Base-by-base conservation (phyloP, 2,888 invertebrate genomes). In the Chaitophorus viminalis region DNA sequence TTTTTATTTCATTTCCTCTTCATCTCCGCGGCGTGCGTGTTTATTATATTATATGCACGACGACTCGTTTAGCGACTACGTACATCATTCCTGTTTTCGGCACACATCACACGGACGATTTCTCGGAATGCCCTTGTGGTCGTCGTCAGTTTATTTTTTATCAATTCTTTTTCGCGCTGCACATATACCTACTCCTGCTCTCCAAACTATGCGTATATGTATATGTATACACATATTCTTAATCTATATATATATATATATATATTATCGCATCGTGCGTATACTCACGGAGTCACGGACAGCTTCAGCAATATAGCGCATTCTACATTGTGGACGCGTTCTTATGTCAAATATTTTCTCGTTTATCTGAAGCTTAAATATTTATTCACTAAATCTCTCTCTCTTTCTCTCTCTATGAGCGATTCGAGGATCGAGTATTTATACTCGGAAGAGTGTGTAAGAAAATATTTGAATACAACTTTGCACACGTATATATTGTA, bases 41-140 rank as follows among this genome's bases (percentile, higher is more conserved):
- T n/a, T n/a, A n/a, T n/a, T n/a, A n/a, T n/a, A n/a, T 5, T 29
- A 29, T 52, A 29, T 46, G 8, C 75, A 8, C 39, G 0, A 33
- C 75, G 72, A 87, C 87, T 65, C 81, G 87, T 87, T 87, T 87
- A 74, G 87, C 65, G 87, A 87, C 87, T 87, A 75, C 87, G 87
- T 81, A 81, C 65, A 81, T 87, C 79, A 87, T 87, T 87, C 87
- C 87, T 87, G 87, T 87, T 81, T 87, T 87, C 87, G 87, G 87
- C 87, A 75, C 81, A 87, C 87, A 87, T 87, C 87, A 87, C 46
- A 87, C 87, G 74, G 81, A 74, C 54, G 72, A 39, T 87, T 87
- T 81, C 87, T 87, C 87, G 87, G 87, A 87, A 87, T 65, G 60
- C 39, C 52, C n/a, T n/a, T 17, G 17, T 18, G 17, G 72, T 70